Conservation (phyloP, 2,797 vertebrate species). For the Acropternis orthonyx region DNA sequence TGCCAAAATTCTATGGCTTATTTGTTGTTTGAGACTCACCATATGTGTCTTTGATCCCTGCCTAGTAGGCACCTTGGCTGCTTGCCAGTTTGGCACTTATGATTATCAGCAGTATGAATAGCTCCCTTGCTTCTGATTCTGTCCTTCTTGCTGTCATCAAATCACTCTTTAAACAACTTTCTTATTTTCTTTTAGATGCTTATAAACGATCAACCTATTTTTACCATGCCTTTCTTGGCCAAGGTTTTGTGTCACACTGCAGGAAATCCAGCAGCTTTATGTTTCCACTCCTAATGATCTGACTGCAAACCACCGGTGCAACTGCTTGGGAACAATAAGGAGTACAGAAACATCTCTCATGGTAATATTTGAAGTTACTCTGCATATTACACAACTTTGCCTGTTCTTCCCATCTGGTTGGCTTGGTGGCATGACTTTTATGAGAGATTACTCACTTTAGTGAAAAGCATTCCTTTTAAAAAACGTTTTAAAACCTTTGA, state of each 20-base stretch:
- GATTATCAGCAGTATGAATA: constrained; percentile 62
- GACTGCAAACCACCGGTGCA: constrained; percentile 38
- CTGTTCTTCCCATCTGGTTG: background rate
- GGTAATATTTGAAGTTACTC: background rate
- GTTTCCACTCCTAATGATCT: constrained; percentile 26
- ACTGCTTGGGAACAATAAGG: constrained; percentile 17
- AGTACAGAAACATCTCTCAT: background rate
- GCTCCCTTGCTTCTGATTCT: constrained; percentile 72
- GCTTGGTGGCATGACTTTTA: background rate
- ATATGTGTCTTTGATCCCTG: constrained; percentile 74
- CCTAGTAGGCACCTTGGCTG: constrained; percentile 67
- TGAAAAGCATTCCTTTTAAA: constrained; percentile 40
- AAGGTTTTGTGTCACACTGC: background rate
- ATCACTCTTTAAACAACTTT: constrained; percentile 51
- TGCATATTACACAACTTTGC: background rate
- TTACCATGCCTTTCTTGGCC: constrained; percentile 26
- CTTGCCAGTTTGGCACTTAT: constrained; percentile 64
- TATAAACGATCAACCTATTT: constrained; percentile 27
- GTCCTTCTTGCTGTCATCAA: constrained; percentile 66
- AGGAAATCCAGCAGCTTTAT: constrained; percentile 39
- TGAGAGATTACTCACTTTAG: constrained; percentile 5
- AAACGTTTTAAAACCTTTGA: constrained; percentile 42
- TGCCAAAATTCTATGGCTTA: constrained; percentile 71
- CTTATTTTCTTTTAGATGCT: constrained; percentile 46
- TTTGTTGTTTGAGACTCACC: constrained; percentile 71